phyloP scores from a whole-genome alignment of 2,113 vertebrate species.

The Rhadina sibilatrix region DNA sequence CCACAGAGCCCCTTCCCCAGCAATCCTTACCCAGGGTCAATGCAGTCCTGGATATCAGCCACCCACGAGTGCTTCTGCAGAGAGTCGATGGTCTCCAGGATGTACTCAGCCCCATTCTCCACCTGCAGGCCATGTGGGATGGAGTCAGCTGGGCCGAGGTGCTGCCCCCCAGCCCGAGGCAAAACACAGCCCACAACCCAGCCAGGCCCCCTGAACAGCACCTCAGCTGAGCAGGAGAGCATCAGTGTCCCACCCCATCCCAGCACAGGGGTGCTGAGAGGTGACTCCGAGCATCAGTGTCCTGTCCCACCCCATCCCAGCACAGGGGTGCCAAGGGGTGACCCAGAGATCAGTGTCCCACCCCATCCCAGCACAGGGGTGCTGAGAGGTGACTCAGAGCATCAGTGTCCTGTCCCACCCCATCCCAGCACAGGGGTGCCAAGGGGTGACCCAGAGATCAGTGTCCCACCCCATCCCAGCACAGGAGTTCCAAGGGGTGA shows the following conservation, averaged over 20 bases:
- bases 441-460: background rate
- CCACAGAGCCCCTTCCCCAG: background rate
- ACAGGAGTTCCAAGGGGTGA: too few relatives aligned
- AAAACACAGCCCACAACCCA: background rate
- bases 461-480: background rate
- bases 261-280: background rate
- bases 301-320: background rate
- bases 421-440: background rate
- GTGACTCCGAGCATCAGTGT: background rate
- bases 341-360: background rate
- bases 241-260: background rate
- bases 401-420: background rate
- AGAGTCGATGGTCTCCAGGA: conserved; percentile 97
- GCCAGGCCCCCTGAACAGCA: background rate
- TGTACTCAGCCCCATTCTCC: conserved; percentile 93
- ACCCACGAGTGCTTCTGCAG: conserved; percentile 99
- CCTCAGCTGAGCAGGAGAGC: too few relatives aligned
- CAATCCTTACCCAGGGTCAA: conserved; percentile 88
- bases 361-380: background rate
- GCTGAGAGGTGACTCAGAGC: background rate
- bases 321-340: too few relatives aligned
- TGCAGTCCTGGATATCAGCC: conserved; percentile 97
- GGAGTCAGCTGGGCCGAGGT: background rate
- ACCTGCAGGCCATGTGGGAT: conserved; percentile 65
- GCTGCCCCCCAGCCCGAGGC: accelerated